These are phyloP conservation scores for Nephrocerus scutellatus DNA, from an alignment of 2,888 invertebrate species.

Conservation along the genomic window DNA sequence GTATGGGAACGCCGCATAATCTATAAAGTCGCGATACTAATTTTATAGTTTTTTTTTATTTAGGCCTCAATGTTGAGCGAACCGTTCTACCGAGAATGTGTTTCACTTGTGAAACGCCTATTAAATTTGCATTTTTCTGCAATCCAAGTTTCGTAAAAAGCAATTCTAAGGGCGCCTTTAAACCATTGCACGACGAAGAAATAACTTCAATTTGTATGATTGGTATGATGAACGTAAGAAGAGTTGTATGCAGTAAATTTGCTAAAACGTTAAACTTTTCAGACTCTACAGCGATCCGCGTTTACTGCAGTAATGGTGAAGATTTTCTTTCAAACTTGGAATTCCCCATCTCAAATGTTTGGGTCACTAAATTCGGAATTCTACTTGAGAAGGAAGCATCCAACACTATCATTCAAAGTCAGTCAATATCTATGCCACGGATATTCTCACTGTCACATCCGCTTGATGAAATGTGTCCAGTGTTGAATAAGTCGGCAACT, in stretches of 20 bases:
- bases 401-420: constrained; percentile 37
- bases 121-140: constrained; percentile 74
- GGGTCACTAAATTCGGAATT: constrained; percentile 80
- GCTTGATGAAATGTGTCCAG: constrained; percentile 82
- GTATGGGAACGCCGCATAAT: constrained; percentile 31
- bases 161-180: constrained; percentile 23
- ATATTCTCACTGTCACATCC: constrained; percentile 85
- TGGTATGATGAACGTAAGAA: constrained; percentile 23
- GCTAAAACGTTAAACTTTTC: constrained; percentile 2
- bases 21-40: no score
- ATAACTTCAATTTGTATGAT: constrained; percentile 42
- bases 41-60: not conserved
- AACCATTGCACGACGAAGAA: constrained; percentile 35
- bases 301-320: constrained; percentile 72
- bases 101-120: constrained; percentile 75
- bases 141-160: constrained; percentile 53
- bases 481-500: constrained; percentile 62
- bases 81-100: constrained; percentile 47
- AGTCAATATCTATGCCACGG: constrained; percentile 58
- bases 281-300: constrained; percentile 68
- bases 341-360: constrained; percentile 70
- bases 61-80: constrained; percentile 31
- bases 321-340: constrained; percentile 77
- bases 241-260: not conserved
- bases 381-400: constrained; percentile 67